Conservation (phyloP, 2,113 vertebrate genomes). For the Scolopax mira region DNA sequence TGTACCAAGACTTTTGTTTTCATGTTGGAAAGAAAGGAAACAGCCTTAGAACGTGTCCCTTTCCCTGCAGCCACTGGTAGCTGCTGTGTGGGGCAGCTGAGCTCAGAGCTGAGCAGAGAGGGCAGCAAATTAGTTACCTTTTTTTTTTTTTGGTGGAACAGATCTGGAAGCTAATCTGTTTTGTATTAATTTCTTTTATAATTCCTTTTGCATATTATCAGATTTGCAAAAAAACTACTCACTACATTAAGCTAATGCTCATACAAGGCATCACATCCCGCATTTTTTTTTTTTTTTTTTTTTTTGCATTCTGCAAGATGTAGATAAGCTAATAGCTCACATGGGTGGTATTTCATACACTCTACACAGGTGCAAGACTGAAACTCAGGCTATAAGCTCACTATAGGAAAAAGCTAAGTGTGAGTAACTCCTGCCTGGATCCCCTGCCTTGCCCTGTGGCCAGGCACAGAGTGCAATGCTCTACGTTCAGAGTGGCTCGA, state of each 20-base stretch:
- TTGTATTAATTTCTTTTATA: neutral
- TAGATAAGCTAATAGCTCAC: neutral
- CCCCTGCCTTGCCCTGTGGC: neutral
- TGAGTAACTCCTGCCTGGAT: neutral
- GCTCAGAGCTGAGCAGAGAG: neutral
- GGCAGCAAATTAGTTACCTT: neutral
- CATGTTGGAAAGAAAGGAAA: neutral
- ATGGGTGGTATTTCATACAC: neutral
- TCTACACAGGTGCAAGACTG: neutral
- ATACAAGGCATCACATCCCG: neutral
- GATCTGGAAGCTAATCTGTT: neutral
- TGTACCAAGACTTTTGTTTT: neutral
- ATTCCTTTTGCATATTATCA: neutral
- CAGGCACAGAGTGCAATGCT: neutral
- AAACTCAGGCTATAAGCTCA: neutral
- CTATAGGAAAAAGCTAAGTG: neutral
- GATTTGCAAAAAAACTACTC: neutral
- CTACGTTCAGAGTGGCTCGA: neutral
- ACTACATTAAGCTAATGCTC: neutral
- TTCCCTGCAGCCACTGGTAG: neutral
- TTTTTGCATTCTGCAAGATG: neutral
- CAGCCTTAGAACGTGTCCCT: neutral
- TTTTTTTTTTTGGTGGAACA: neutral
- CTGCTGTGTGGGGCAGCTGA: neutral
- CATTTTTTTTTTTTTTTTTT: neutral